These are phyloP conservation scores for Ceratosolen fusciceps DNA, from an alignment of 1,140 invertebrate species.

Conservation along the genomic window DNA sequence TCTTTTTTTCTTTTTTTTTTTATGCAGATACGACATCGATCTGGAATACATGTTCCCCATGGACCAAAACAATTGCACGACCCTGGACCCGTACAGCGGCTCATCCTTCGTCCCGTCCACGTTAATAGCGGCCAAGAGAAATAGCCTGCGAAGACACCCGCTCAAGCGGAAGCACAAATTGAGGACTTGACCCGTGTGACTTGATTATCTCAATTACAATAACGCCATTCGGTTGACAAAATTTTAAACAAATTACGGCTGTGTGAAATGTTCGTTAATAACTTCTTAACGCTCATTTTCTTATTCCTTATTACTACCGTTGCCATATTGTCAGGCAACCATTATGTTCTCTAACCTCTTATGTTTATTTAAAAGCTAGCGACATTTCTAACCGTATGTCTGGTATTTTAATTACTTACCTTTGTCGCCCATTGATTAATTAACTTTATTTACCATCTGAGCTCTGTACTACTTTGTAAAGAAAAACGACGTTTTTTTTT, in stretches of 20 bases:
- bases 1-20: background rate
- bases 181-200: constrained; percentile 4
- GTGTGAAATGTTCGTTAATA: constrained; percentile 32
- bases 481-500: too few relatives aligned
- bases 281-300: constrained; percentile 5
- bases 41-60: constrained; percentile 87
- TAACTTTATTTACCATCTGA: too few relatives aligned
- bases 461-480: too few relatives aligned
- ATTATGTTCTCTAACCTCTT: too few relatives aligned
- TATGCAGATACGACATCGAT: constrained; percentile 81
- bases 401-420: too few relatives aligned
- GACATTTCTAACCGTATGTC: too few relatives aligned
- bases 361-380: too few relatives aligned
- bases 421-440: too few relatives aligned
- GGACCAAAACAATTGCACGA: constrained; percentile 78
- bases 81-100: constrained; percentile 53
- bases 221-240: background rate
- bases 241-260: constrained; percentile 35
- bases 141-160: constrained; percentile 60
- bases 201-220: background rate
- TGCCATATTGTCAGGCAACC: too few relatives aligned
- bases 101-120: constrained; percentile 55
- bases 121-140: constrained; percentile 52
- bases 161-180: constrained; percentile 63
- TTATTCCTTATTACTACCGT: constrained; percentile 21